Evolutionary conservation across 2,888 invertebrate species (phyloP), one percentile per base, ranked within the genome.

Genomic region (Cataglyphis livida): DNA sequence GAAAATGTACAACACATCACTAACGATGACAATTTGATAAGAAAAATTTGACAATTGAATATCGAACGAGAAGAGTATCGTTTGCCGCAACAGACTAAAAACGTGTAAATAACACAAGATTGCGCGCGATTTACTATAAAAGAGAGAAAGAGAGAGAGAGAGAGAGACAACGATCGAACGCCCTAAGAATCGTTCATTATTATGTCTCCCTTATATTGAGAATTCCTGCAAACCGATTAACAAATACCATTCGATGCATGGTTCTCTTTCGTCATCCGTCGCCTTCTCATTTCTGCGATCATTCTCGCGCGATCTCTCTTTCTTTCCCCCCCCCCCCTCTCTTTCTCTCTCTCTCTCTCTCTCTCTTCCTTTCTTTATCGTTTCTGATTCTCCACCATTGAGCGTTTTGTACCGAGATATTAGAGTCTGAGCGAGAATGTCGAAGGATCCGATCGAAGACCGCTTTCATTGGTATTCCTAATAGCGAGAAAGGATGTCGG

Each of bases 151-250:
- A 32, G 32, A n/a, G 32, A 61, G 25, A 73, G 73, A 59, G n/a
- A 28, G 28, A n/a, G 59, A 38, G 44, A 48, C 3, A 66, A 18
- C 1, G 44, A 51, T 51, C 12, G 75, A 82, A 82, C 86, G 85
- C 71, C 74, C 71, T 84, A 83, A 86, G 85, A 88, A 86, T 85
- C 81, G 83, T 86, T 90, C 88, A 90, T 90, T 88, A 90, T 87
- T 90, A 5, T 32, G 32, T 32, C 88, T 84, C 68, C 73, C 86
- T 84, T 84, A 90, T 91, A 91, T 91, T 91, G 83, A 88, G 90
- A 90, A 91, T 91, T 91, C 91, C 91, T 88, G 81, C 85, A 81
- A 81, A 89, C 85, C 90, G 90, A 91, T 91, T 91, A 91, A 89
- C 85, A 90, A 91, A 91, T 91, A 84, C 91, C 91, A 89, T 84